Evolutionary conservation across 2,797 vertebrate species (phyloP), one percentile per base, ranked within the genome.

Genomic region (Labroides dimidiatus): DNA sequence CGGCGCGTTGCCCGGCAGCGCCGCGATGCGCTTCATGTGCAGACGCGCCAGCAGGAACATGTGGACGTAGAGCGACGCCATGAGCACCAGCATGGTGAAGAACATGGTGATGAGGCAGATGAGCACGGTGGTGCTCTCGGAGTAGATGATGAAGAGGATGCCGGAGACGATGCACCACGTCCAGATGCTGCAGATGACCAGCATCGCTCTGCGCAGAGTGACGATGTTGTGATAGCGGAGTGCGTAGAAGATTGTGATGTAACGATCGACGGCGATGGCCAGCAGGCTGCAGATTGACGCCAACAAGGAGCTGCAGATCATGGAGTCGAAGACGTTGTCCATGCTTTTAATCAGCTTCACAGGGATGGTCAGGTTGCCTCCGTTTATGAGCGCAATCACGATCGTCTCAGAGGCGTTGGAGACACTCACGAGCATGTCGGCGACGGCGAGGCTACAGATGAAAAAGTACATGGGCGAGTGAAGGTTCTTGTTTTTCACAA

Each of bases 391-490:
- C 1, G 95, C 96, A 52, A 99, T 97, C 68, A 97, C 95, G 1
- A 99, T 95, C 0, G 97, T 98, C 81, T 99, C 97, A 0, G 96
- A 96, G 4, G 96, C 96, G 0, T 99, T 99, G 20, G 97, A 99
- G 17, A 96, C 95, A 14, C 97, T 98, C 65, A 99, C 96, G 41
- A 99, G 86, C 96, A 98, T 96, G 77, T 99, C 97, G 0, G 97
- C 97, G 37, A 97, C 95, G 0, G 96, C 97, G 52, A 98, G 91
- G 91, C 96, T 98, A 48, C 97, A 99, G 90, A 99, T 97, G 91
- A 98, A 99, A 27, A 98, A 96, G 88, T 99, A 99, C 97, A 98
- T 98, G 11, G 97, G 97, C 0, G 97, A 98, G 69, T 99, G 97
- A 24, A 99, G 94, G 73, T 98, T 98, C 93, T 95, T 97, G 93